phyloP scores from a whole-genome alignment of 2,797 vertebrate genomes.

The Hydrocynus forskahlii region DNA sequence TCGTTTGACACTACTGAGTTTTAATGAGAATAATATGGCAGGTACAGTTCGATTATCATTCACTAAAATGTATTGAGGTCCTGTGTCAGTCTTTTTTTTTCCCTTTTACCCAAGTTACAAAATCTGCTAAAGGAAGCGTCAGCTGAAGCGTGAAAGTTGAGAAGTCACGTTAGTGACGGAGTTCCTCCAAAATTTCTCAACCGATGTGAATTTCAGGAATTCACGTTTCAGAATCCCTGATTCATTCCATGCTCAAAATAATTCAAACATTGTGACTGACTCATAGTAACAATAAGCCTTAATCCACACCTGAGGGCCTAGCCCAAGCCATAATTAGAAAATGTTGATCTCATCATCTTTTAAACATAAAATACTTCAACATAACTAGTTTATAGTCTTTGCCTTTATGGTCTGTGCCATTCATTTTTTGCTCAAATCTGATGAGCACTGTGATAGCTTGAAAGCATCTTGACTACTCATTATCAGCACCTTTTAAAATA shows the following conservation, averaged over 20 bases:
- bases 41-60: background rate
- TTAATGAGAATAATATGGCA: background rate
- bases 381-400: no score
- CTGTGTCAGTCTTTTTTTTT: background rate
- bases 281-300: background rate
- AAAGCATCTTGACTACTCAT: background rate
- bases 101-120: conserved; percentile 63
- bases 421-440: background rate
- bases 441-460: background rate
- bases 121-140: conserved; percentile 74
- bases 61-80: background rate
- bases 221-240: conserved; percentile 1
- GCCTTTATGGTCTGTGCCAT: no score
- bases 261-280: no score
- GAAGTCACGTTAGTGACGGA: conserved; percentile 59
- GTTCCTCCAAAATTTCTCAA: conserved; percentile 47
- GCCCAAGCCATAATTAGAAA: background rate
- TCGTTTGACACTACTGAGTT: background rate
- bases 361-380: no score
- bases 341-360: no score
- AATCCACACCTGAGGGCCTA: background rate
- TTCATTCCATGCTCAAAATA: background rate
- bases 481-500: background rate
- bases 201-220: conserved; percentile 1
- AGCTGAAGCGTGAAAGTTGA: conserved; percentile 54